Evolutionary conservation across 2,888 invertebrate species (phyloP).

Genomic region (Xestia ashworthii): DNA sequence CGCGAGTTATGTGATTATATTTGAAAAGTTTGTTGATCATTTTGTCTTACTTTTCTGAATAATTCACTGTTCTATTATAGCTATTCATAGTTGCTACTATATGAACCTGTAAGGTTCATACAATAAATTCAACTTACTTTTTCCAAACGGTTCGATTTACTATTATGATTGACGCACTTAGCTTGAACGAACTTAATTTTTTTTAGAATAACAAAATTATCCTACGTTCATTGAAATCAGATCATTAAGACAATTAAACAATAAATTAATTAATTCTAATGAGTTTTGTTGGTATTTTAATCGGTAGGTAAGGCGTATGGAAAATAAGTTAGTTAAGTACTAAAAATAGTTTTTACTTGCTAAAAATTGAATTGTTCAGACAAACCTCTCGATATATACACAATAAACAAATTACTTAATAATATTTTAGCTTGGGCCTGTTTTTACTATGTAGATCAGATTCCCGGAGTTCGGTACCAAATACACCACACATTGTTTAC

Average conservation of each 20-base stretch:
- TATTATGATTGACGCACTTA: constrained; percentile 2
- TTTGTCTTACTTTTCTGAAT: constrained; percentile 14
- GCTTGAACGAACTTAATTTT: not conserved
- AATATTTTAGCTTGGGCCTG: not conserved
- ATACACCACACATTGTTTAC: not conserved
- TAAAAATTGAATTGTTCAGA: not conserved
- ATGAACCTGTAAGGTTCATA: not conserved
- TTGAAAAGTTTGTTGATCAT: constrained; percentile 10
- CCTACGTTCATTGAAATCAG: not conserved
- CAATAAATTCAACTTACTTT: not conserved
- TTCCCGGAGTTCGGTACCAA: not conserved
- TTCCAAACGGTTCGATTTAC: not conserved
- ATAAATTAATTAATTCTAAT: not conserved
- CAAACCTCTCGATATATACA: not conserved
- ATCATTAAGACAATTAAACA: not conserved
- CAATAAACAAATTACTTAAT: not conserved
- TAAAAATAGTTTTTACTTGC: not conserved
- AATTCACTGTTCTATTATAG: not conserved
- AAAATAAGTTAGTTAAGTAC: not conserved
- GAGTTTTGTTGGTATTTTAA: constrained; percentile 19
- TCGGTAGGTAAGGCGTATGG: not conserved
- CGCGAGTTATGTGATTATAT: constrained; percentile 23
- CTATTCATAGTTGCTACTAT: not conserved
- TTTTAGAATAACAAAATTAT: not conserved
- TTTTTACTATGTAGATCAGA: not conserved